A percentile compares a stretch with the other conserved stretches of the same genome.
Conservation (phyloP, 2,113 vertebrate species). For the Apaloderma vittatum region DNA sequence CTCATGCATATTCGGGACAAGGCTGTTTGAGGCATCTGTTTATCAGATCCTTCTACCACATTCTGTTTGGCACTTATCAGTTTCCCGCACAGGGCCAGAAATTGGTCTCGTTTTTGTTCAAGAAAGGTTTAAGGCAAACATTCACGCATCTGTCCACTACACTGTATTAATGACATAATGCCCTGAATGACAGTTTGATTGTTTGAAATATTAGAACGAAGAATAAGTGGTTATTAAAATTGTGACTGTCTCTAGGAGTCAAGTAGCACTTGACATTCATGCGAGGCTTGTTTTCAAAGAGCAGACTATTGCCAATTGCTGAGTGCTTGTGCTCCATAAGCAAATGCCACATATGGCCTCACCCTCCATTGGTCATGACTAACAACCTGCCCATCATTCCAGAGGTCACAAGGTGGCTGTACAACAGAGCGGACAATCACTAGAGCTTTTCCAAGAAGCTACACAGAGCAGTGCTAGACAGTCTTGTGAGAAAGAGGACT, state of each 20-base stretch:
- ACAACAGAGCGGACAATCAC: constrained; percentile 1
- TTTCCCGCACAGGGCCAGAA: too few relatives aligned
- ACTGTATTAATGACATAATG: not conserved
- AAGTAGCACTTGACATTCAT: not conserved
- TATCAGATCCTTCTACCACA: too few relatives aligned
- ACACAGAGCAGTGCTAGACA: not conserved
- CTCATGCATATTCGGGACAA: too few relatives aligned
- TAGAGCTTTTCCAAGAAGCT: not conserved
- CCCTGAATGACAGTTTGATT: not conserved
- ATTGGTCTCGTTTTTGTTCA: too few relatives aligned
- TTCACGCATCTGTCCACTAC: too few relatives aligned
- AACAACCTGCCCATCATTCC: constrained; percentile 6
- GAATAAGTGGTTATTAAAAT: not conserved
- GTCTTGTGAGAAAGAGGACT: not conserved
- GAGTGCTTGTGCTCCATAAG: not conserved
- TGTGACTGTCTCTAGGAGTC: not conserved
- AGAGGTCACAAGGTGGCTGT: constrained; percentile 28
- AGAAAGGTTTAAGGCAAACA: too few relatives aligned
- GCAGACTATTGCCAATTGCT: not conserved
- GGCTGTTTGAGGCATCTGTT: too few relatives aligned
- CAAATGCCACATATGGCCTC: not conserved
- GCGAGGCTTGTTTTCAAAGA: not conserved
- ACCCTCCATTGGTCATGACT: not conserved
- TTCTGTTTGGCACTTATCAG: too few relatives aligned
- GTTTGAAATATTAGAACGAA: not conserved